Percentiles rank a stretch among this genome's conserved stretches.
Evolutionary conservation across 1,140 invertebrate species (phyloP).

Genomic region (Paracyclopina nana): DNA sequence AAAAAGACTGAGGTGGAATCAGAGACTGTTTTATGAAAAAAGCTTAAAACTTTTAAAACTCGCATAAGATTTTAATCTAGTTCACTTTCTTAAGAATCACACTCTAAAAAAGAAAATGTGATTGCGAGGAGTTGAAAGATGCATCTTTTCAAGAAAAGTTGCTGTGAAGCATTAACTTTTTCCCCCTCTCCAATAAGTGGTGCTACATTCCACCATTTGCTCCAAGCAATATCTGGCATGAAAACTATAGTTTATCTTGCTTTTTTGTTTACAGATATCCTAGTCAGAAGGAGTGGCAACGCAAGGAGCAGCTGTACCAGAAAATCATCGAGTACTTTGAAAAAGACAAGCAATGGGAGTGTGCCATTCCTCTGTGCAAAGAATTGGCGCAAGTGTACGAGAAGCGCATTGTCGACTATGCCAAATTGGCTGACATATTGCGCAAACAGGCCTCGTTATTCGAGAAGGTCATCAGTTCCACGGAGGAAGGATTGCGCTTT

Average conservation of each 20-base stretch:
- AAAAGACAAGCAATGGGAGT: constrained; percentile 87
- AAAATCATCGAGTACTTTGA: constrained; percentile 86
- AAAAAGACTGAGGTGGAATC: too few relatives aligned
- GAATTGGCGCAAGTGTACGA: constrained; percentile 77
- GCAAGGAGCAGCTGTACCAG: constrained; percentile 80
- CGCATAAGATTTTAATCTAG: too few relatives aligned
- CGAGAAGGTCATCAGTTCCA: constrained; percentile 55
- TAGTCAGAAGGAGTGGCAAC: constrained; percentile 58
- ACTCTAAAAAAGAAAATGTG: too few relatives aligned
- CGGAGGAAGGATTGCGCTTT: constrained; percentile 42
- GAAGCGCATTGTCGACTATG: constrained; percentile 69
- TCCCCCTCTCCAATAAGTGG: too few relatives aligned
- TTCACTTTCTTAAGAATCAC: too few relatives aligned
- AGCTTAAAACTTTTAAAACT: too few relatives aligned
- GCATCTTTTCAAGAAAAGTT: too few relatives aligned
- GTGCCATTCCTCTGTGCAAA: constrained; percentile 77
- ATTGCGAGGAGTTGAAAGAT: too few relatives aligned
- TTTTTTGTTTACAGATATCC: constrained; percentile 28
- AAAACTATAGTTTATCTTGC: neutral
- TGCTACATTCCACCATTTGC: too few relatives aligned
- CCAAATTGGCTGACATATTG: constrained; percentile 58
- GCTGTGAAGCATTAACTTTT: too few relatives aligned
- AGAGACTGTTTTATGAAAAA: too few relatives aligned
- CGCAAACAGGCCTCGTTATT: constrained; percentile 69
- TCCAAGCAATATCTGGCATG: too few relatives aligned